Base-by-base conservation (phyloP, 2,888 invertebrate genomes). In the Oeneis ivallda region DNA sequence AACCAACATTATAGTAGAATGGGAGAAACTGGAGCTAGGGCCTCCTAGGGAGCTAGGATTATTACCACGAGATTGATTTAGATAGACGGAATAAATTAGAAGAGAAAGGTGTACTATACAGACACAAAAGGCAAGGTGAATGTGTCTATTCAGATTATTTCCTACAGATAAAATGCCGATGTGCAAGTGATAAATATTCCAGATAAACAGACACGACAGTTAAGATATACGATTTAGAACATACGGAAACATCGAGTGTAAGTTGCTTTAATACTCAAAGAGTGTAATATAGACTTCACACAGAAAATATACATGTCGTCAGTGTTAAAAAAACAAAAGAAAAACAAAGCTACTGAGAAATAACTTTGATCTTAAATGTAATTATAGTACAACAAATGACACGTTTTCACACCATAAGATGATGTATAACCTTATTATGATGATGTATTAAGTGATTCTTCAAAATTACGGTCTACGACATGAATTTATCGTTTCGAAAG, bases 401-500 rank as follows among this genome's bases (percentile, higher is more conserved):
- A 82, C 84, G 80, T 84, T 83, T 80, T 76, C 81, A 75, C 79
- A 79, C 79, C 82, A 79, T 81, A 77, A 79, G 26, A 26, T 26
- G 5, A 26, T 26, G 26, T 26, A 26, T 26, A 26, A 26, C 26
- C 26, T 4, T 26, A 26, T 26, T 26, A 26, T 26, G 26, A 26
- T 26, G 26, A 26, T 26, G 26, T 26, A 26, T 5, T 84, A 86
- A 86, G 83, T 83, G 81, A 81, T 80, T 78, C 79, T 77, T 74
- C 79, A 77, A 85, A 83, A 85, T 86, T 82, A 82, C 84, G 81
- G 82, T 84, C 81, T 83, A 83, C 85, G 86, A 86, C 85, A 85
- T 86, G 86, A 83, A 84, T 81, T 79, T 83, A 84, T 85, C 75
- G 77, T 78, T 84, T 84, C 75, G 86, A 87, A 87, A 87, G 85